phyloP scores from a whole-genome alignment of 2,797 vertebrate species.

The Gambusia yucatana region DNA sequence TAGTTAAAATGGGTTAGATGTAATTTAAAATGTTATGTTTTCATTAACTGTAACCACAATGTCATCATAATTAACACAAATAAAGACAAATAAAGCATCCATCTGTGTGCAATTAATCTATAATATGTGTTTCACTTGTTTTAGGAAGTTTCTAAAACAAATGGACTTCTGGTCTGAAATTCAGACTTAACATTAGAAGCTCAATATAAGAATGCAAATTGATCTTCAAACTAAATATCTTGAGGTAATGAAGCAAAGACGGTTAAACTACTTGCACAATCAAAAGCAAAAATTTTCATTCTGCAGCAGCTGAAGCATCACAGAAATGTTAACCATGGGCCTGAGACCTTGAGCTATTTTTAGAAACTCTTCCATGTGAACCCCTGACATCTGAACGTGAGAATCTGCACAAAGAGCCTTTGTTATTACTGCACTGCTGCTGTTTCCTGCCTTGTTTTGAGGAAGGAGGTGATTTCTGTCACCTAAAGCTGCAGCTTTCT shows the following conservation, averaged over 20 bases:
- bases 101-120: not conserved
- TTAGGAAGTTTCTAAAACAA: not conserved
- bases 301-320: slow-evolving; percentile 3
- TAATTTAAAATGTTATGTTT: no score
- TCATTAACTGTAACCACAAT: no score
- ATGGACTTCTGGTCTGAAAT: not conserved
- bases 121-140: not conserved
- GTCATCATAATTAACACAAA: no score
- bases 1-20: no score
- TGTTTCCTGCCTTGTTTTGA: slow-evolving; percentile 18
- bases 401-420: slow-evolving; percentile 15
- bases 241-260: slow-evolving; percentile 31
- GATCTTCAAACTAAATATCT: slow-evolving; percentile 14
- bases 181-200: not conserved
- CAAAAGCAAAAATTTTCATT: slow-evolving; percentile 39
- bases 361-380: slow-evolving; percentile 30
- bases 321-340: not conserved
- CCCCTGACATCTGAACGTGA: slow-evolving; percentile 30
- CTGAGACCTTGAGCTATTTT: slow-evolving; percentile 41
- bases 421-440: slow-evolving; percentile 34
- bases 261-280: not conserved
- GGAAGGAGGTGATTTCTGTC: slow-evolving; percentile 10
- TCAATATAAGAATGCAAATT: not conserved
- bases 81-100: no score
- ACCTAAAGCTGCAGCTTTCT: slow-evolving; percentile 11